Evolutionary conservation across 2,797 vertebrate species (phyloP), one percentile per base, ranked within the genome.

Genomic region (Spondyliosoma cantharus): DNA sequence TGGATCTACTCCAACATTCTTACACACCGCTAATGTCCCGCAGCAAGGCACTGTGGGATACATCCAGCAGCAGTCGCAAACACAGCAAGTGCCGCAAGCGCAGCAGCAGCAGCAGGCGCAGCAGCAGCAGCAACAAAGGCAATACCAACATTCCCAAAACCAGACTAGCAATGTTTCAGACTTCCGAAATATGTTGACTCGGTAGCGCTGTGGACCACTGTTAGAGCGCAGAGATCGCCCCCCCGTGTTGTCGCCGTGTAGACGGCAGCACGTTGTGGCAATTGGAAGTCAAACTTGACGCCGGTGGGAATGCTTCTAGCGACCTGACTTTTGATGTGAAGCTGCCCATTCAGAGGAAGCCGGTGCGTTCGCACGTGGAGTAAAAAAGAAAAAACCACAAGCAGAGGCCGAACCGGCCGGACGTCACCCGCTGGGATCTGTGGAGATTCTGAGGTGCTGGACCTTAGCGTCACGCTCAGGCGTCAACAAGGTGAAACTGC

Each of bases 101-200:
- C 96, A 95, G 74, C 94, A 94, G 22, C 94, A 94, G 43, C 88
- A 93, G 0, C 94, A 84, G 2, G 87, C 93, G 32, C 32, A 32
- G 32, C 32, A 32, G 32, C 32, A 94, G 60, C 90, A 94, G 60
- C 90, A 95, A 0, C 96, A 95, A 78, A 94, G 94, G 81, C 96
- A 96, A 85, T 95, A 92, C 87, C 96, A 92, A 89, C 95, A 93
- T 83, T 57, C 86, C 0, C 95, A 96, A 83, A 92, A 92, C 87
- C 94, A 96, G 81, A 69, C 94, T 57, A 93, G 93, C 90, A 94
- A 90, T 68, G 91, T 96, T 79, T 94, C 95, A 0, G 96, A 96
- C 93, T 93, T 96, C 78, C 86, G 95, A 0, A 96, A 96, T 88
- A 94, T 97, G 94, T 92, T 97, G 82, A 96, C 96, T 29, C 96